Evolutionary conservation across 2,113 vertebrate genomes (phyloP), one percentile per base, ranked within the genome.

Genomic region (Dendropsophus ebraccatus): DNA sequence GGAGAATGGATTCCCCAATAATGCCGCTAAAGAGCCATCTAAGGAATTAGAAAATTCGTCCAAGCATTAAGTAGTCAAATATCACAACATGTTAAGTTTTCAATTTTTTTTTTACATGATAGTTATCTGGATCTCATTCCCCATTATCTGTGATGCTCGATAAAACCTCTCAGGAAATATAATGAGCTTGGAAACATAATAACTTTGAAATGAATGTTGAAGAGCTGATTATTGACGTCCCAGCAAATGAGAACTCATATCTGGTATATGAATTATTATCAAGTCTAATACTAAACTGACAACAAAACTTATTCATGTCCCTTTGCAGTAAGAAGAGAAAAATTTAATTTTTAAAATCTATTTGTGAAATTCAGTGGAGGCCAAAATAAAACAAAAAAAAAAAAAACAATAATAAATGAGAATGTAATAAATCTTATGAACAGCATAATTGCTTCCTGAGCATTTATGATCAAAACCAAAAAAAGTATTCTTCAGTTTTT

Each of bases 211-310:
- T 80, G 13, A 86, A 80, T 58, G 58, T 32, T 28, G n/a, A 85
- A 62, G 70, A 50, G 28, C 54, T 58, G 76, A 70, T 86, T 80
- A 25, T 35, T 58, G 62, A 58, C 28, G 65, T 58, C 37, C 25
- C 49, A 49, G 72, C 14, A 77, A 80, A 86, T 49, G 49, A 47
- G 47, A 80, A 41, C 45, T 47, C 45, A 35, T 47, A 41, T 70
- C 60, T 72, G 30, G 45, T 52, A 78, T 25, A 32, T 28, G 54
- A 79, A 80, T 80, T 58, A 56, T 72, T 80, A 86, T 80, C 65
- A 86, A 72, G 21, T 47, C 60, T 72, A 56, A 80, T 69, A n/a
- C 76, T 30, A 69, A 76, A 23, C 52, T 84, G 82, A 76, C 45
- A 75, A 49, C 25, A 30, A 49, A 47, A 25, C 35, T 25, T 19